Conservation (phyloP, 2,113 vertebrate genomes). For the Sebastes schlegelii region DNA sequence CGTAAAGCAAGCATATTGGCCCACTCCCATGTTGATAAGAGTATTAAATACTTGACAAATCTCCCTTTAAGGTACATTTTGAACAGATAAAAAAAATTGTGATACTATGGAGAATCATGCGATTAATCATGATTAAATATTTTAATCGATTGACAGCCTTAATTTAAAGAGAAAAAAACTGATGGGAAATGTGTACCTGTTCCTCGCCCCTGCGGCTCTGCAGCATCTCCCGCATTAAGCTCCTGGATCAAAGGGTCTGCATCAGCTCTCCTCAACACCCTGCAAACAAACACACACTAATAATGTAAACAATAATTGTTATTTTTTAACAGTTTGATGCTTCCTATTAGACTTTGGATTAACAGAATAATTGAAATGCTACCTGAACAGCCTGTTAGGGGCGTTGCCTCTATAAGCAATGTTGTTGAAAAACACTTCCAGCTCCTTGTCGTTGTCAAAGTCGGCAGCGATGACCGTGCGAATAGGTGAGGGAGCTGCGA, state of each 20-base stretch:
- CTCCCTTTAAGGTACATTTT: too few relatives aligned
- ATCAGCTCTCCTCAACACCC: slow-evolving; percentile 86
- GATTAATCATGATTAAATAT: too few relatives aligned
- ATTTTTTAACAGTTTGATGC: background rate
- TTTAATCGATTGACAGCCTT: too few relatives aligned
- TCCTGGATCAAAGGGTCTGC: slow-evolving; percentile 89
- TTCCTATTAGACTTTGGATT: background rate
- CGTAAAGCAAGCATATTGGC: too few relatives aligned
- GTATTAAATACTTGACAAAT: too few relatives aligned
- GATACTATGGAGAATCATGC: too few relatives aligned
- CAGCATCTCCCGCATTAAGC: slow-evolving; percentile 90
- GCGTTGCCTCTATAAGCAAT: slow-evolving; percentile 90
- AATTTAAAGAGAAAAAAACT: background rate
- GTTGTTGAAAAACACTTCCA: slow-evolving; percentile 97
- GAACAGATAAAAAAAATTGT: too few relatives aligned
- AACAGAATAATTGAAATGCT: slow-evolving; percentile 1
- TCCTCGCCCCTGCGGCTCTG: slow-evolving; percentile 92
- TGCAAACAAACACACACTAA: slow-evolving; percentile 59
- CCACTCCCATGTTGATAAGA: too few relatives aligned
- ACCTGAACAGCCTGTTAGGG: slow-evolving; percentile 94
- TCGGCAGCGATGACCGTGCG: slow-evolving; percentile 92
- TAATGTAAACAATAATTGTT: background rate
- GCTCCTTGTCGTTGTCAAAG: slow-evolving; percentile 93
- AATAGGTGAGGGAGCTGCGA: slow-evolving; percentile 89
- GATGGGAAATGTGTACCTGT: slow-evolving; percentile 83